Base-by-base conservation (phyloP, 2,797 vertebrate genomes). In the Argentina silus region DNA sequence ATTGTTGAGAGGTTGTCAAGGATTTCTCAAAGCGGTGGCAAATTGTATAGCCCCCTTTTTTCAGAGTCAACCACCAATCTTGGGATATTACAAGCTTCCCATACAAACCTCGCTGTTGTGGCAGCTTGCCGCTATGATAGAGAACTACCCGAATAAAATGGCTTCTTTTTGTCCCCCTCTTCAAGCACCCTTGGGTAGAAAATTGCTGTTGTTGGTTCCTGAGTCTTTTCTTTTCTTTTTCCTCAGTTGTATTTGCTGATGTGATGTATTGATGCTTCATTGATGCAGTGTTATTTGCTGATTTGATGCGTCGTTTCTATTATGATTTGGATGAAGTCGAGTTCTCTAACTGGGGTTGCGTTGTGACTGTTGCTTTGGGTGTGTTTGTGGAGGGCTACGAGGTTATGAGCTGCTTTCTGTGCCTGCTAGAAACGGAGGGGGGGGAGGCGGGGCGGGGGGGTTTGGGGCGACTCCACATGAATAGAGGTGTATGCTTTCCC, bases 1-100 rank as follows among this genome's bases (percentile, higher is more conserved):
- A 90, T 88, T 27, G 23, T 83, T 70, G 74, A 76, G 89, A 84
- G 85, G 78, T 80, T 79, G 82, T 92, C 89, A 85, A 87, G 89
- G 88, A 84, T 89, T 82, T 87, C 90, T 85, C 82, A 88, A 63
- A 67, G 85, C 61, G 62, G 71, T 78, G 81, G 89, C 78, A 84
- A 88, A 87, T 88, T 83, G 82, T 73, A 84, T 57, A 80, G 80
- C 69, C 21, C 67, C 23, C 69, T 59, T 79, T 76, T 77, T 51
- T 81, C 76, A 65, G 57, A 19, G 43, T 69, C n/a, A 74, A 72
- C 83, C 67, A 45, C 72, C 23, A 61, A 73, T 73, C 79, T 47
- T 72, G 27, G 70, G 70, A 75, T 81, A 75, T 78, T 71, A 81
- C 78, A 69, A 78, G 80, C 70, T 67, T 7, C 60, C 57, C 45